Evolutionary conservation across 2,888 invertebrate species (phyloP).

Genomic region (Rhagonycha lutea): DNA sequence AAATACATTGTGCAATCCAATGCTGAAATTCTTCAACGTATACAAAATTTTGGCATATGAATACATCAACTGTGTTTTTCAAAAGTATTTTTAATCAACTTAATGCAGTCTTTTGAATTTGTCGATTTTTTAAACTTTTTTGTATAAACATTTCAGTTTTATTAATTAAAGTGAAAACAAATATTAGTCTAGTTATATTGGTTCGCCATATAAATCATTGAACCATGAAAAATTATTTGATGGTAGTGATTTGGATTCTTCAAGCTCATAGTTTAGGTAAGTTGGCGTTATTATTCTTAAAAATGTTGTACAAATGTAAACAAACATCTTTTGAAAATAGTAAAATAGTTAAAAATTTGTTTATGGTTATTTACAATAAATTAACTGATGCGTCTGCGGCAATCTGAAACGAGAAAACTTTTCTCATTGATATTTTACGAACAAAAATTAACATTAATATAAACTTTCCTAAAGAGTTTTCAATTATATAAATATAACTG

Average conservation of each 20-base stretch:
- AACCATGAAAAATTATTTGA: constrained; percentile 27
- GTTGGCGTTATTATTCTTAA: background rate
- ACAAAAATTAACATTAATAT: background rate
- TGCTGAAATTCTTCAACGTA: constrained; percentile 14
- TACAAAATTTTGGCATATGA: constrained; percentile 25
- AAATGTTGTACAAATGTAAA: background rate
- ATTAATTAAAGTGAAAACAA: background rate
- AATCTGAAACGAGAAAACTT: background rate
- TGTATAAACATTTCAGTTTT: constrained; percentile 14
- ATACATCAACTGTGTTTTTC: constrained; percentile 23
- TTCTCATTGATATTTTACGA: background rate
- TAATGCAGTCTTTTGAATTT: constrained; percentile 26
- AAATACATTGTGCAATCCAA: constrained; percentile 11
- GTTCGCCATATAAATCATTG: constrained; percentile 13
- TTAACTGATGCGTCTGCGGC: background rate
- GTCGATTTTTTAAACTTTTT: constrained; percentile 13
- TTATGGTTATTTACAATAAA: background rate
- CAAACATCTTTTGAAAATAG: background rate
- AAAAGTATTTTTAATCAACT: constrained; percentile 18
- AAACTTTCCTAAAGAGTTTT: background rate
- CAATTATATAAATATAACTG: background rate
- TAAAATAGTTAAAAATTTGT: background rate
- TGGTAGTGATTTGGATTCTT: constrained; percentile 14
- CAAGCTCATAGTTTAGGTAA: constrained; percentile 22
- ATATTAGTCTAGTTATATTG: background rate